Base-by-base conservation (phyloP, 1,140 invertebrate species). In the Cyclina sinensis region DNA sequence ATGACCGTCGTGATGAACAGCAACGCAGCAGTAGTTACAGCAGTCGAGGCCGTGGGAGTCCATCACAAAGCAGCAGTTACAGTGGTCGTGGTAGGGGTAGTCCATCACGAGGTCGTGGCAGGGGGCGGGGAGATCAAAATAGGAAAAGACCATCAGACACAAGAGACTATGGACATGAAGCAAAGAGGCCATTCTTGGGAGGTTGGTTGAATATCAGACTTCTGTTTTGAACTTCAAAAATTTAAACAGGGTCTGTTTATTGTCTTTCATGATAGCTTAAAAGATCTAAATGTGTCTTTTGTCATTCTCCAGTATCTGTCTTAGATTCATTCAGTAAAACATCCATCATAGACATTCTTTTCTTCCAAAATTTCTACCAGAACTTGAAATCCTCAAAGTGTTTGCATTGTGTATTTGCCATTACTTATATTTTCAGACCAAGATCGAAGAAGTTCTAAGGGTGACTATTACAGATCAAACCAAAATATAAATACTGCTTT, bases 111-210 rank as follows among this genome's bases (percentile, higher is more conserved):
- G 79, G 79, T 5, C 54, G 54, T 62, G 79, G 79, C 9, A 1
- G 79, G 39, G 79, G 79, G 7, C 14, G 37, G 4, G 35, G 51
- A 21, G 35, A 51, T 2, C 30, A 51, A 1, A 18, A 1, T 1
- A 54, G 46, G 32, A 78, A 51, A 54, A 27, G 46, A 32, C 16
- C 74, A 51, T 43, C 46, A 21, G 74, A 54, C 16, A 48, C 9
- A 11, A 78, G 74, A 35, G 46, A 54, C 4, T 78, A 51, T 37
- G 46, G 74, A 30, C 43, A 51, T n/a, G 46, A 54, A 30, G 48
- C 74, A 27, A 78, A 78, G 27, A 78, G 48, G 24, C 74, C 21
- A 35, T 78, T 70, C 27, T 37, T 70, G 65, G 35, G 32, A 21
- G 65, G 65, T 70, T 14, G 18, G 30, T 70, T n/a, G 4, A 57